Base-by-base conservation (phyloP, 2,888 invertebrate species). In the Apotomis capreana region DNA sequence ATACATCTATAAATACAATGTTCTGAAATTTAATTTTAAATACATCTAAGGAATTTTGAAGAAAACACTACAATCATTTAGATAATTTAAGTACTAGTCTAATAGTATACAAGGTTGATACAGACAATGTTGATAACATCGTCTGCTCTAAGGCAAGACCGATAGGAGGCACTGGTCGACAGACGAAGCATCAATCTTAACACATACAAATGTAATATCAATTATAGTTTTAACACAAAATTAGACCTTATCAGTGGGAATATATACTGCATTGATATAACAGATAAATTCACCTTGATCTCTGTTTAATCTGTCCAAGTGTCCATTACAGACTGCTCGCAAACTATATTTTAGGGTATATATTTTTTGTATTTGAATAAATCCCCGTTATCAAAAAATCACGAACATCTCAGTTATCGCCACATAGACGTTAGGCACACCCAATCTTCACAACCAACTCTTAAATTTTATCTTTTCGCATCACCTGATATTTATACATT, bases 101-200 rank as follows among this genome's bases (percentile, higher is more conserved):
- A 71, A 71, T 71, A 70, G 70, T 70, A 71, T 61, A 61, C 55
- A 55, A 51, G 65, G 59, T 65, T 55, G 65, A 49, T 49, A 15
- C 57, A 59, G 55, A 69, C 54, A 62, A 60, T 36, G 54, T 46
- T 61, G 10, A 49, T 44, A 44, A 58, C 73, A 74, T 63, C 64
- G 44, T 51, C 69, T 36, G 55, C 75, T 77, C 76, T 81, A 84
- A 87, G 89, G 89, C 89, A 89, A 89, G 89, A 87, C 76, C 77
- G 73, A 83, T 74, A 76, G 77, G 79, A 87, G 85, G 85, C 86
- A 84, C 83, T 78, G 75, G 71, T 74, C 69, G 65, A 74, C 37
- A 73, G 37, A 58, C 37, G 58, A 46, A 46, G 40, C 55, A 65
- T 54, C 65, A 54, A 15, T 55, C 46, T 46, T 44, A 26, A 44